Base-by-base conservation (phyloP, 2,797 vertebrate genomes). In the Malacoctenus gilli region DNA sequence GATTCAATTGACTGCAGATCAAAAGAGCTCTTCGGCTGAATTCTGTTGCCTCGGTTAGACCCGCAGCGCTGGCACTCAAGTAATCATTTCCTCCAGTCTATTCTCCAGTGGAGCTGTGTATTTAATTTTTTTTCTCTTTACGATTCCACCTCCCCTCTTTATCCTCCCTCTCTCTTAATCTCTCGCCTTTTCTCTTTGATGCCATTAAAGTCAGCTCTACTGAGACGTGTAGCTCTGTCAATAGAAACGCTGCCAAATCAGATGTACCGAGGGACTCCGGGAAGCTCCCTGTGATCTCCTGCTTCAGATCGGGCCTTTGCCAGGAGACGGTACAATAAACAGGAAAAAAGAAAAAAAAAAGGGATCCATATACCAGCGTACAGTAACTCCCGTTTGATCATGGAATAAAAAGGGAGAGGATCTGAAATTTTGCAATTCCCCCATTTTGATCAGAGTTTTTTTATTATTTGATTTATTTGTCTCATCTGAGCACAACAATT, bases 31-130 rank as follows among this genome's bases (percentile, higher is more conserved):
- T 62, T 59, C 21, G 59, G 60, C 41, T 30, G 32, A 66, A 72
- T 84, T 69, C 67, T 51, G 25, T 72, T 79, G 71, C 59, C 68
- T 57, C 72, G 36, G 62, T 81, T 74, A 75, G 62, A 81, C 79
- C 74, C 80, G 64, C 59, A 77, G 75, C 23, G 46, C 25, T 59
- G 63, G 49, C 68, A 51, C 75, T 54, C 58, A 68, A 70, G 37
- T 38, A 52, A 60, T 78, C 47, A 10, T 53, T 60, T 56, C 40
- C 52, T 58, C 52, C 34, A 59, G 18, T 42, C 39, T 30, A 28
- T 40, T 56, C 44, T 68, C 50, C 7, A 13, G 39, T 39, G 53
- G 13, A 32, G 52, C 30, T 13, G 6, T 34, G 40, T 52, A 48
- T 66, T 65, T 23, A 38, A 52, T 60, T 65, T 57, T 60, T 65